A percentile compares a stretch with the other conserved stretches of the same genome.
Conservation (phyloP, 37 sponge, comb jelly and placozoan species). For the Chondrilla cf. caribensis region DNA sequence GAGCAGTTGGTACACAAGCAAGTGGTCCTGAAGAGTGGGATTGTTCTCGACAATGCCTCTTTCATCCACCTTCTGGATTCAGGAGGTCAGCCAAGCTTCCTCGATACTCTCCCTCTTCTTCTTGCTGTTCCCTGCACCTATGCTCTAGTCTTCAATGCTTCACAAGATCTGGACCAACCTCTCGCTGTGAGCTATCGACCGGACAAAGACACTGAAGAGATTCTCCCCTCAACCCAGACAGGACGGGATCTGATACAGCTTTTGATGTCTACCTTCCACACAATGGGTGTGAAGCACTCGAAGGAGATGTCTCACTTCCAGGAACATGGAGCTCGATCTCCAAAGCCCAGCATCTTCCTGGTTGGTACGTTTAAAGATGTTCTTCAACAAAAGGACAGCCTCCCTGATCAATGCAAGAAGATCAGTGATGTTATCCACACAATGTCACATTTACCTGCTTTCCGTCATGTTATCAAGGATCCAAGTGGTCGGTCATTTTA, state of each 20-base stretch:
- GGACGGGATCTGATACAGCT: neutral
- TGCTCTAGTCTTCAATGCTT: slow-evolving; percentile 9
- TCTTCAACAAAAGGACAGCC: neutral
- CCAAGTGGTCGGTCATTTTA: neutral
- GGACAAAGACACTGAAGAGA: neutral
- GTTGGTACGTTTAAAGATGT: slow-evolving; percentile 4
- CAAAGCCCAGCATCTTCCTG: neutral
- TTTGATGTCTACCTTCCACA: neutral
- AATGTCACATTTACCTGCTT: neutral
- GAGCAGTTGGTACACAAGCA: too few relatives aligned
- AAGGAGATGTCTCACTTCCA: neutral
- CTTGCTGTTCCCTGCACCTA: slow-evolving; percentile 15
- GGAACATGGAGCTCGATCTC: neutral
- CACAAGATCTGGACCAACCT: slow-evolving; percentile 3
- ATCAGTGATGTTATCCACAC: neutral
- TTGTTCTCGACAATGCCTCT: neutral
- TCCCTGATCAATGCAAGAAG: neutral
- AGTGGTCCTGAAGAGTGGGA: too few relatives aligned
- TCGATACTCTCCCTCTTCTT: slow-evolving; percentile 20
- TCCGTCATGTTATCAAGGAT: neutral
- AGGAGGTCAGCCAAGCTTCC: slow-evolving; percentile 19
- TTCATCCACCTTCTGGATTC: slow-evolving; percentile 20
- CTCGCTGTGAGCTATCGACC: neutral
- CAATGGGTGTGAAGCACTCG: slow-evolving; percentile 4
- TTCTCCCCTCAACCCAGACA: neutral